Evolutionary conservation across 1,140 invertebrate species (phyloP).

Genomic region (Psix sp.): DNA sequence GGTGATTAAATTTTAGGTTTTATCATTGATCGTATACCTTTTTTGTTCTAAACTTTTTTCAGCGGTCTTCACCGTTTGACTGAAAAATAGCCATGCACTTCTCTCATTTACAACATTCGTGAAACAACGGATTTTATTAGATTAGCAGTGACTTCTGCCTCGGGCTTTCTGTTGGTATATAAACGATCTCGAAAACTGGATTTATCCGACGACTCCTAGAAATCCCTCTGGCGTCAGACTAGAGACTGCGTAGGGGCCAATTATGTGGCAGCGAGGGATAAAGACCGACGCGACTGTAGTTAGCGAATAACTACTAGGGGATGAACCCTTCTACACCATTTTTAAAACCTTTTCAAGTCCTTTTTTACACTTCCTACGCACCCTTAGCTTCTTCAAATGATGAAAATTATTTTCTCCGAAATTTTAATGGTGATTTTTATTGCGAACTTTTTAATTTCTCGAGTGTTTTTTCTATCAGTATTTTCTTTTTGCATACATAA

Average conservation of each 20-base stretch:
- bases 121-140: conserved; percentile 71
- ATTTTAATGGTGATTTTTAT: conserved; percentile 39
- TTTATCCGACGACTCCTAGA: conserved; percentile 71
- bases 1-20: conserved; percentile 1
- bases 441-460: conserved; percentile 6
- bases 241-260: conserved; percentile 69
- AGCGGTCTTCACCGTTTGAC: conserved; percentile 27
- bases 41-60: conserved; percentile 13
- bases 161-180: conserved; percentile 62
- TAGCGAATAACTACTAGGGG: conserved; percentile 64
- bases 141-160: conserved; percentile 68
- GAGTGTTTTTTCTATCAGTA: neutral
- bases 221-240: conserved; percentile 73
- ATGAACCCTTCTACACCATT: conserved; percentile 66
- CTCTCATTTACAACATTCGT: conserved; percentile 64
- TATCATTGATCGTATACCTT: conserved; percentile 5
- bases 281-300: conserved; percentile 64
- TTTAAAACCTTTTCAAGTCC: conserved; percentile 55
- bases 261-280: conserved; percentile 65
- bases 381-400: conserved; percentile 42
- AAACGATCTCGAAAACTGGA: conserved; percentile 67
- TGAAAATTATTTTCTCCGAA: conserved; percentile 48
- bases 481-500: too few relatives aligned
- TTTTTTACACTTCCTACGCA: conserved; percentile 58
- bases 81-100: conserved; percentile 56